A percentile compares a stretch with the other conserved stretches of the same genome.
phyloP scores from a whole-genome alignment of 2,797 vertebrate genomes.

The Alectoris magna region DNA sequence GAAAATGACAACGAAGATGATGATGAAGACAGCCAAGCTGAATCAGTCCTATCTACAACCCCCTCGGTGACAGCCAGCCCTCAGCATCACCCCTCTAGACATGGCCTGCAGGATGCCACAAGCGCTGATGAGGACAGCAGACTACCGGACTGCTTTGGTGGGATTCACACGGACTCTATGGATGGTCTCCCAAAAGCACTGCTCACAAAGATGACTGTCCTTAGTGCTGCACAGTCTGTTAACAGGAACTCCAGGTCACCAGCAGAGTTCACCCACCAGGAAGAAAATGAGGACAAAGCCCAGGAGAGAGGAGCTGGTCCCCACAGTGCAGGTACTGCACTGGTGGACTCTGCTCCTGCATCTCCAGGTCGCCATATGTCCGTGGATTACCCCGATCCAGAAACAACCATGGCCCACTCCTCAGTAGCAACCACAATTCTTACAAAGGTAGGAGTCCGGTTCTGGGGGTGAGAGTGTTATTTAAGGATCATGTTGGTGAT shows the following conservation, averaged over 20 bases:
- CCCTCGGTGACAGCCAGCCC: conserved; percentile 95
- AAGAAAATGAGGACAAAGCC: conserved; percentile 3
- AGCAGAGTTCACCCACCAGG: neutral
- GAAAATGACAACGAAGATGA: conserved; percentile 97
- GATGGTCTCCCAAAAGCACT: conserved; percentile 89
- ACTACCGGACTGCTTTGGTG: conserved; percentile 67
- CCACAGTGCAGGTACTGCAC: neutral
- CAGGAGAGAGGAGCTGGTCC: neutral
- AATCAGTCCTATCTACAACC: conserved; percentile 92
- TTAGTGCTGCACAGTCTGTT: conserved; percentile 70
- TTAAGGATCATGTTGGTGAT: neutral
- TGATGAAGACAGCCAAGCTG: conserved; percentile 96
- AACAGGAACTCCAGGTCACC: conserved; percentile 22
- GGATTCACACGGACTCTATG: conserved; percentile 79
- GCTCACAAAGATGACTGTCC: conserved; percentile 93
- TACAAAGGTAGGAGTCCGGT: conserved; percentile 72
- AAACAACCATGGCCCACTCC: conserved; percentile 79
- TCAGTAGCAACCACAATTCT: conserved; percentile 67
- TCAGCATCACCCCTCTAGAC: conserved; percentile 85
- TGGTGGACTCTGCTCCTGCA: conserved; percentile 79
- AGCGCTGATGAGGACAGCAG: conserved; percentile 75
- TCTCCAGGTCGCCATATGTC: conserved; percentile 93
- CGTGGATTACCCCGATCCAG: conserved; percentile 89
- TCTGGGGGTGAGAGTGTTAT: rapidly evolving
- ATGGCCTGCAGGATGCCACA: conserved; percentile 69